A percentile compares a stretch with the other conserved stretches of the same genome.
Evolutionary conservation across 2,797 vertebrate species (phyloP).

Genomic region (Acanthis flammea): DNA sequence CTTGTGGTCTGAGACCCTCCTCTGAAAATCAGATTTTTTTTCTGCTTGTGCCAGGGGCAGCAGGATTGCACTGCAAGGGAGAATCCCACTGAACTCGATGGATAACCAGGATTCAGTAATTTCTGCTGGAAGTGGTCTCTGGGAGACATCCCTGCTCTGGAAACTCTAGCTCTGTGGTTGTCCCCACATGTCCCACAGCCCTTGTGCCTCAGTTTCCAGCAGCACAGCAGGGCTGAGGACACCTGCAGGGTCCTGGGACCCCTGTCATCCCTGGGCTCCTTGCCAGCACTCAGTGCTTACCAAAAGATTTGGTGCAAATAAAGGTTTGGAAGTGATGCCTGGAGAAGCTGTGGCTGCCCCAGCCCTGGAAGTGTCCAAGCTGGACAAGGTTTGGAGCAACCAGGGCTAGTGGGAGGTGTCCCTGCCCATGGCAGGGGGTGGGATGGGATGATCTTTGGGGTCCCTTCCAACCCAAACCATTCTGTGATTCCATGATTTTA

Average conservation of each 20-base stretch:
- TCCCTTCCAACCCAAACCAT: background rate
- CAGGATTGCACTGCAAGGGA: background rate
- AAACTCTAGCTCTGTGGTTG: background rate
- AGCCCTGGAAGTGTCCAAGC: background rate
- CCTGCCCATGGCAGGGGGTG: background rate
- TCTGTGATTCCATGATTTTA: background rate
- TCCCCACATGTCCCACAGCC: accelerated
- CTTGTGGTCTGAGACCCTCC: background rate
- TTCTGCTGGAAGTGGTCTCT: background rate
- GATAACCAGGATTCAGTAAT: background rate
- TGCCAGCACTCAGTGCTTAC: background rate
- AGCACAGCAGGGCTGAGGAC: background rate
- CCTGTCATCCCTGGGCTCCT: accelerated
- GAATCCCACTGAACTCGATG: accelerated
- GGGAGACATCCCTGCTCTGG: accelerated
- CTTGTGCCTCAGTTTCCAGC: background rate
- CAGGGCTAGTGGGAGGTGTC: accelerated
- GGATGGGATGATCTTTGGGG: background rate
- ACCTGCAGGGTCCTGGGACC: background rate
- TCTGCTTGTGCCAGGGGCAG: background rate
- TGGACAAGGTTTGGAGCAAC: accelerated
- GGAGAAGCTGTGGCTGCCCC: background rate
- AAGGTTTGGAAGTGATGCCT: background rate
- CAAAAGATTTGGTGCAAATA: background rate
- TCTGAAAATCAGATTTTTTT: background rate